Base-by-base conservation (phyloP, 2,797 vertebrate species). In the Orientallactaga sibirica region DNA sequence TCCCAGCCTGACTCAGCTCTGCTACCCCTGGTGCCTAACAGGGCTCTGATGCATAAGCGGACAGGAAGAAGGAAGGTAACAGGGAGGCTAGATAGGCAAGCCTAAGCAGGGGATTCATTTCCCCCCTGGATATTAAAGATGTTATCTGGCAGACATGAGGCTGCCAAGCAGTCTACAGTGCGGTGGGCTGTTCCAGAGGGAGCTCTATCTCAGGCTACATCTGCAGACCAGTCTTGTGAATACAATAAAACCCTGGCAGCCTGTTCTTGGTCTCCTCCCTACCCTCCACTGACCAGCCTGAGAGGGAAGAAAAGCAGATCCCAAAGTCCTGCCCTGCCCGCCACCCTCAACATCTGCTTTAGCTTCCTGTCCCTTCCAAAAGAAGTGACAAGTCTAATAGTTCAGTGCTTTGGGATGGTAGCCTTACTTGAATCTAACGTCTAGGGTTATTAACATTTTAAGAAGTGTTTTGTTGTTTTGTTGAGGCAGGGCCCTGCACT, bases 81-180 rank as follows among this genome's bases (percentile, higher is more conserved):
- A 84, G 29, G 58, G 80, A 55, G 41, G n/a, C 20, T 12, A 88
- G 86, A 24, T 29, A n/a, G 29, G 62, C 27, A 52, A 52, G 20
- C 22, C 29, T n/a, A 77, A 83, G 86, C 3, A 0, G 37, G 71
- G 71, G 86, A 96, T 93, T 97, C 92, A 96, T 96, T 93, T 96
- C 95, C 95, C 95, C 78, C 7, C 71, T 76, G 94, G 97, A 98
- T 98, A 98, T 98, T 98, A 97, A 96, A 98, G 98, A 98, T 98
- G 89, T 37, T 98, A 98, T 98, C 98, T 67, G 77, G 48, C 1
- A 22, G 10, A 37, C 29, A 1, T 25, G 61, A 15, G 37, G 58
- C 90, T 76, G 87, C 85, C 64, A 37, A 33, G 68, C 43, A 9
- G 12, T 88, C 33, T 11, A 78, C 14, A 20, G 19, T 2, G 4